Base-by-base conservation (phyloP, 2,113 vertebrate species). In the Noturus placidus region DNA sequence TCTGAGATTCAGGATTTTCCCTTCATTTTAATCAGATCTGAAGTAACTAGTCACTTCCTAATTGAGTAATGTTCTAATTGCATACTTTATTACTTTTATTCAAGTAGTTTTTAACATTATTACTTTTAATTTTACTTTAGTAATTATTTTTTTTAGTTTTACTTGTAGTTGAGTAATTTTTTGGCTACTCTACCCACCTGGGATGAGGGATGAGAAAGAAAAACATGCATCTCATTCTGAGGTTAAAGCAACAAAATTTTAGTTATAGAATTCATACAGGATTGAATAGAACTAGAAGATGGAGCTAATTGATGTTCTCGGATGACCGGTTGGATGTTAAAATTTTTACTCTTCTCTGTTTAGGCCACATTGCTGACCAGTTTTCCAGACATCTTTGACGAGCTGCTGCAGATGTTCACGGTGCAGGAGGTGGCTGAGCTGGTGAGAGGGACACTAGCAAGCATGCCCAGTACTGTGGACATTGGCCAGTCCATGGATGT, bases 331-430 rank as follows among this genome's bases (percentile, higher is more conserved):
- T 42, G 19, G 35, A n/a, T 87, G 54, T 19, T 77, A 20, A 20
- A 19, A 42, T 69, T 22, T 79, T 35, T 25, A 10, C 54, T 52
- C 22, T 65, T 59, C 72, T 82, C 10, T 82, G 87, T 88, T 79
- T 94, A 99, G 98, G 98, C 97, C 1, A 97, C 98, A 0, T 94
- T 99, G 56, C 92, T 99, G 38, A 99, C 97, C 94, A 99, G 98
- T 0, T 99, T 99, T 92, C 98, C 98, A 0, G 96, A 97, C 25
- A 97, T 99, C 92, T 99, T 99, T n/a, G 98, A 99, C 0, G 98
- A 99, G 93, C 96, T 99, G 89, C 92, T 99, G 90, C 98, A 98
- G 92, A 99, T 99, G 98, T 99, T 99, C 89, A 97, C 97, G 0
- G 97, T 99, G 84, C 97, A 97, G 89, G 98, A 99, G 84, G 98